These are phyloP conservation scores for Lithophane semibrunnea DNA, from an alignment of 2,888 invertebrate genomes.

Conservation along the genomic window DNA sequence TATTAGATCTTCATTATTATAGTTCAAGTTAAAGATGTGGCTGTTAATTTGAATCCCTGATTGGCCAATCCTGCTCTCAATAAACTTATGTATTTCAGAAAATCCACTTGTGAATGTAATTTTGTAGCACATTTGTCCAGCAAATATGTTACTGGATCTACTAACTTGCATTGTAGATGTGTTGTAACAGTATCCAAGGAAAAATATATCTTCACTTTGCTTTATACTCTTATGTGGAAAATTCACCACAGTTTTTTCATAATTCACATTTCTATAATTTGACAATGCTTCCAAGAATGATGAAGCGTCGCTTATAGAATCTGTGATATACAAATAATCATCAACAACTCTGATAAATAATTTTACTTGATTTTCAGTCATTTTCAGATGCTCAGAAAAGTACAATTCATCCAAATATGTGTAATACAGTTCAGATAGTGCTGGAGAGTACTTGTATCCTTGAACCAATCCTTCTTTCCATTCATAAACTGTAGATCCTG, in stretches of 20 bases:
- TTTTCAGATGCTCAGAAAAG: slow-evolving; percentile 75
- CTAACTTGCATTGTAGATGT: slow-evolving; percentile 82
- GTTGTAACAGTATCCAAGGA: slow-evolving; percentile 84
- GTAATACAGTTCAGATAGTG: slow-evolving; percentile 87
- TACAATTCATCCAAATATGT: slow-evolving; percentile 81
- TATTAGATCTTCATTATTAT: slow-evolving; percentile 81
- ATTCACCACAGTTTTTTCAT: slow-evolving; percentile 84
- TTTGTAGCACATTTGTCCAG: slow-evolving; percentile 87
- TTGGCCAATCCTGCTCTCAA: slow-evolving; percentile 85
- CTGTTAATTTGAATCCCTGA: slow-evolving; percentile 85
- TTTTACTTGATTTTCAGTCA: slow-evolving; percentile 70
- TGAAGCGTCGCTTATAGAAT: slow-evolving; percentile 80
- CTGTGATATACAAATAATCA: slow-evolving; percentile 87
- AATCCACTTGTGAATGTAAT: slow-evolving; percentile 82
- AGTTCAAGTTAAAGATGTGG: slow-evolving; percentile 84
- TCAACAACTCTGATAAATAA: slow-evolving; percentile 86
- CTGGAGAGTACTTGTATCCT: slow-evolving; percentile 88
- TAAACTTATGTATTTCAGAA: slow-evolving; percentile 78
- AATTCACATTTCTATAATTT: slow-evolving; percentile 85
- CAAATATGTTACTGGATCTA: slow-evolving; percentile 82
- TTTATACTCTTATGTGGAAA: slow-evolving; percentile 78
- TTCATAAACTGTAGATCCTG: slow-evolving; percentile 86
- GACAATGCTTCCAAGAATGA: slow-evolving; percentile 80
- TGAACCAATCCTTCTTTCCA: slow-evolving; percentile 88
- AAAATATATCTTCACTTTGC: slow-evolving; percentile 78